A percentile compares a stretch with the other conserved stretches of the same genome.
Evolutionary conservation across 2,113 vertebrate species (phyloP).

Genomic region (Orycteropus afer): DNA sequence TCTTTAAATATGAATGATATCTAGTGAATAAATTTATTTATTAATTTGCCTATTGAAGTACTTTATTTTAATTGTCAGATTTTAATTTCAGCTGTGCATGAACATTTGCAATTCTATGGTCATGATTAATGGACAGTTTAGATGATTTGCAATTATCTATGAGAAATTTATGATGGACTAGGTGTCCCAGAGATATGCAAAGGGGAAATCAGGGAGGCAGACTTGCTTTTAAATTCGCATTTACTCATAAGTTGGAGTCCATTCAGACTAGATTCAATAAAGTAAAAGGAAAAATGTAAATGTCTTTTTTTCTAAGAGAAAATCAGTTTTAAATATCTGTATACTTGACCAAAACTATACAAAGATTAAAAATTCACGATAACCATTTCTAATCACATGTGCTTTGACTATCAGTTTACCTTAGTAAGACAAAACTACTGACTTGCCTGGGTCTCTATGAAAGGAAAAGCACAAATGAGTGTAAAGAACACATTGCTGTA

Average conservation of each 20-base stretch:
- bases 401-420: neutral
- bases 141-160: conserved; percentile 54
- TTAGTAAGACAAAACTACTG: neutral
- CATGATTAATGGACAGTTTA: conserved; percentile 23
- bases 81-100: conserved; percentile 51
- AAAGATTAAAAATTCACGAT: neutral
- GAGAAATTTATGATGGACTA: conserved; percentile 66
- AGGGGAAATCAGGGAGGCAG: conserved; percentile 60
- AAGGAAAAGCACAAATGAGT: neutral
- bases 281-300: neutral
- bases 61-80: conserved; percentile 53
- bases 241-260: conserved; percentile 57
- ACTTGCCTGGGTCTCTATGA: neutral
- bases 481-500: neutral
- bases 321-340: conserved; percentile 3
- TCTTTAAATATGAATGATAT: conserved; percentile 18
- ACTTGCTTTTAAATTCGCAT: conserved; percentile 76
- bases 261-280: conserved; percentile 36
- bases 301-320: neutral
- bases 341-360: neutral
- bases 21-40: conserved; percentile 12
- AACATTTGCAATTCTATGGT: conserved; percentile 55
- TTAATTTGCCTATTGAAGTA: neutral
- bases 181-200: conserved; percentile 74
- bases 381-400: neutral